These are phyloP conservation scores for Ceraclea dissimilis DNA, from an alignment of 2,888 invertebrate genomes.

Conservation along the genomic window DNA sequence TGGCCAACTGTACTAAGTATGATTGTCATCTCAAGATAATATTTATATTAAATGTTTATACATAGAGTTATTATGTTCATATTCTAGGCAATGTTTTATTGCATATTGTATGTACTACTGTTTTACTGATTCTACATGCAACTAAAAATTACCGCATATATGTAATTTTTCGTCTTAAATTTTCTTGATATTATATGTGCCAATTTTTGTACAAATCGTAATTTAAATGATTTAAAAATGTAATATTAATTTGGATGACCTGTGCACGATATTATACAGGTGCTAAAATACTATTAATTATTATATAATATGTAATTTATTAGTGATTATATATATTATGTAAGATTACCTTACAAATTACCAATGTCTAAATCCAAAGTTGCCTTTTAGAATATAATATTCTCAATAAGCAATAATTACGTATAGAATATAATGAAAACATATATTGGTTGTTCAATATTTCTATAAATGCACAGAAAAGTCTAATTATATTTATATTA, in stretches of 20 bases:
- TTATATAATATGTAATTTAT: neutral
- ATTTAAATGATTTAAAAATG: neutral
- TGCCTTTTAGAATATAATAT: constrained; percentile 47
- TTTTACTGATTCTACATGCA: neutral
- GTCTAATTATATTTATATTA: neutral
- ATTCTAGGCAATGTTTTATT: neutral
- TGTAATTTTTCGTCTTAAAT: too few relatives aligned
- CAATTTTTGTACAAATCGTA: neutral
- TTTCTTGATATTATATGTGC: neutral
- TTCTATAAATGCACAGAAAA: constrained; percentile 1
- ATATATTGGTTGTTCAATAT: neutral
- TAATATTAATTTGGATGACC: constrained; percentile 9
- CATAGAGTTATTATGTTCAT: neutral
- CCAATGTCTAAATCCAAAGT: constrained; percentile 45
- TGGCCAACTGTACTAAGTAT: neutral
- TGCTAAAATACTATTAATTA: constrained; percentile 38
- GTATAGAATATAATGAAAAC: constrained; percentile 1
- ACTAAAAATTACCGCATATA: neutral
- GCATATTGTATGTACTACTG: neutral
- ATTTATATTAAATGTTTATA: neutral
- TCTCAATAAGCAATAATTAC: constrained; percentile 34
- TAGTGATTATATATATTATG: neutral
- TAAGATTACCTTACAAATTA: too few relatives aligned
- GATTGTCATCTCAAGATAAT: neutral
- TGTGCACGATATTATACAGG: constrained; percentile 31